Percentiles rank a stretch among this genome's conserved stretches.
phyloP scores from a whole-genome alignment of 2,888 invertebrate genomes.

The Coecobrya sp. region DNA sequence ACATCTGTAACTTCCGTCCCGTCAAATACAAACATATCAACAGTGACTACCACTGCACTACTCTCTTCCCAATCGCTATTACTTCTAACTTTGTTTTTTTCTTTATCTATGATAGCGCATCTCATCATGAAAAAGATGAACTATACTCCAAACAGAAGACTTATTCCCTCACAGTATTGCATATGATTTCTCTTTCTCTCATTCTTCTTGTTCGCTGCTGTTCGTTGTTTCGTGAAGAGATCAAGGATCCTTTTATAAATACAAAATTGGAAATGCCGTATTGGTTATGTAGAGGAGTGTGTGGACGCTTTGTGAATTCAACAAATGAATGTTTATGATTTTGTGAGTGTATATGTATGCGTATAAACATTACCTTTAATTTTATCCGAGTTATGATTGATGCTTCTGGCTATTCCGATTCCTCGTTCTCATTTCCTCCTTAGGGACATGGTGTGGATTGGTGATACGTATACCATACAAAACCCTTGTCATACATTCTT shows the following conservation, averaged over 20 bases:
- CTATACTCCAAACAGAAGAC: constrained; percentile 38
- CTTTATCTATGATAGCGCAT: neutral
- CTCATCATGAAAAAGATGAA: constrained; percentile 39
- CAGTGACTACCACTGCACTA: constrained; percentile 9
- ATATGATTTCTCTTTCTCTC: neutral
- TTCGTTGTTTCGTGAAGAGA: constrained; percentile 30
- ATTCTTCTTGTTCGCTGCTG: neutral
- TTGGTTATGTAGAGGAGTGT: neutral
- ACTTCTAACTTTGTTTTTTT: neutral
- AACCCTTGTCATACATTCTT: no score
- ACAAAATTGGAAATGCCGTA: neutral
- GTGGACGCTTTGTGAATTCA: constrained; percentile 14
- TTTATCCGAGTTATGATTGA: constrained; percentile 28
- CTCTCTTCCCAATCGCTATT: neutral
- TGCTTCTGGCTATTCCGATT: neutral
- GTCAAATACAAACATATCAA: constrained; percentile 85
- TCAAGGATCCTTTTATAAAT: neutral
- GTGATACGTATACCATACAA: no score
- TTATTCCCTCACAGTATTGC: constrained; percentile 21
- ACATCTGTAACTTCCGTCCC: constrained; percentile 85
- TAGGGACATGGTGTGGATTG: neutral
- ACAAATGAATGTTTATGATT: constrained; percentile 22
- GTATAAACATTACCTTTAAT: neutral
- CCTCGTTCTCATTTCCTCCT: neutral
- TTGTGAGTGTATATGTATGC: neutral